Evolutionary conservation across 37 sponge, comb jelly and placozoan genomes (phyloP).

Genomic region (Hexactinellida sp.): DNA sequence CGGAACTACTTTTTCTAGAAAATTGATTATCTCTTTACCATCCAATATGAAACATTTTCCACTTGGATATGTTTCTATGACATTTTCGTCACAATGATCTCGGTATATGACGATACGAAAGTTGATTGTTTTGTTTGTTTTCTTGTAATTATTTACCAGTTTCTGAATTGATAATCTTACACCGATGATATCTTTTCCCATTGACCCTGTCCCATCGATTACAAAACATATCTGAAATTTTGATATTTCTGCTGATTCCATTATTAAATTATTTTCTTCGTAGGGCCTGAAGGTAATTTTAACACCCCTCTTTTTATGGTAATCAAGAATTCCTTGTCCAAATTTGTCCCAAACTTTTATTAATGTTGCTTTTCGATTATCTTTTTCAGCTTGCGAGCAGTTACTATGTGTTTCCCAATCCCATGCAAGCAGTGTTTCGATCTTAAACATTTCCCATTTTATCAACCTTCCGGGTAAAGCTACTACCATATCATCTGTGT

Average conservation of each 20-base stretch:
- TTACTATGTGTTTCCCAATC: background rate
- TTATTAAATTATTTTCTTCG: background rate
- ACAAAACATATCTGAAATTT: background rate
- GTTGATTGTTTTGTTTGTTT: background rate
- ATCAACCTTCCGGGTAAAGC: background rate
- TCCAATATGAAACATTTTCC: background rate
- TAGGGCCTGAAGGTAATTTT: background rate
- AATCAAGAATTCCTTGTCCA: background rate
- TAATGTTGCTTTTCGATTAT: background rate
- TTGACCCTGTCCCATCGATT: constrained; percentile 4
- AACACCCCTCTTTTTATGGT: background rate
- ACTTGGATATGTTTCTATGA: background rate
- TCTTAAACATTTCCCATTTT: background rate
- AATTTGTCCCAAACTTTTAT: background rate
- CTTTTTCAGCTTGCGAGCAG: background rate
- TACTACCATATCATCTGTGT: background rate
- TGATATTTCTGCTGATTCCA: background rate
- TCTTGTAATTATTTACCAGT: background rate
- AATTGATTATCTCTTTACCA: background rate
- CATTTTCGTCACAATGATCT: background rate
- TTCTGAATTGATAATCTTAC: background rate
- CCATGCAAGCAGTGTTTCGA: background rate
- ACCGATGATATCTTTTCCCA: background rate
- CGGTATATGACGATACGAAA: background rate
- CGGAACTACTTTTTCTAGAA: background rate